Evolutionary conservation across 2,888 invertebrate species (phyloP), one percentile per base, ranked within the genome.

Genomic region (Eupithecia centaureata): DNA sequence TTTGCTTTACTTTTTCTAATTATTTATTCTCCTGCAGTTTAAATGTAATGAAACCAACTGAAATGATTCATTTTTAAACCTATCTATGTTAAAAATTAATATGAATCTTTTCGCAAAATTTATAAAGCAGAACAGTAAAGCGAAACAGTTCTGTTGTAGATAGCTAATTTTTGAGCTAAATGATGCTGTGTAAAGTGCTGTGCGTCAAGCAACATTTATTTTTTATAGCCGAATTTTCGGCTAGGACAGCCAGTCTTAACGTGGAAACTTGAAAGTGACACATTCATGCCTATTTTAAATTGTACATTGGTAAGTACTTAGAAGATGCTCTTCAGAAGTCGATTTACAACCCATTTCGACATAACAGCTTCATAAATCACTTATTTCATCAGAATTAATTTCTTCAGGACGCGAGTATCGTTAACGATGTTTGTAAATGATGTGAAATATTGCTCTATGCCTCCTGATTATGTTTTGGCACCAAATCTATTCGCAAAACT

Each of bases 341-440:
- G 47, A 47, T 47, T 47, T 3, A 47, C 47, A 18, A 18, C 47
- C 18, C 22, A 1, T 47, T 47, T 47, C 22, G 4, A 10, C 47
- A 47, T 47, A 47, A 47, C 47, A 47, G 47, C 47, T 22, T 22
- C 47, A 63, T 67, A 60, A 67, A 68, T 64, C 67, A 59, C 30
- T 61, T 22, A 13, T 25, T 52, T 52, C 52, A 52, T 52, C 15
- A 27, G 52, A 51, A 64, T 61, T 61, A 68, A 68, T 64, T 33
- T 61, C 38, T 61, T 52, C 30, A 47, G 64, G 68, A 68, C 30
- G 61, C 22, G 22, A 22, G 47, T 4, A 22, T 63, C 63, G 61
- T 68, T 61, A 61, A 61, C 60, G 61, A 57, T 57, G 61, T 64
- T 68, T 61, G 61, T 57, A 61, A 68, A 64, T 64, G 47, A n/a